Percentiles rank a stretch among this genome's conserved stretches.
phyloP scores from a whole-genome alignment of 1,140 invertebrate species.

The Magallana gigas region DNA sequence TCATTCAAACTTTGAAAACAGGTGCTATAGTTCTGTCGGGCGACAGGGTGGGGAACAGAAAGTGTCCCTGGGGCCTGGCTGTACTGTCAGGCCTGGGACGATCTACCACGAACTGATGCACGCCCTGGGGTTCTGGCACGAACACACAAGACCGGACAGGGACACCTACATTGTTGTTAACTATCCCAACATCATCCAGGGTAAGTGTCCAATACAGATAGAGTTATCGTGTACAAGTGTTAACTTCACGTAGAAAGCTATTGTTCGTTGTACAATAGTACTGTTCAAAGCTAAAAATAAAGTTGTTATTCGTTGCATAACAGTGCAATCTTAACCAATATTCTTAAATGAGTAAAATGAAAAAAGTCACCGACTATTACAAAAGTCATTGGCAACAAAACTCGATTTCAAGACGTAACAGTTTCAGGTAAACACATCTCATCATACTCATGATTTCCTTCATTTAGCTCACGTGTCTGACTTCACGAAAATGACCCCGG shows the following conservation, averaged over 20 bases:
- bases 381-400: no score
- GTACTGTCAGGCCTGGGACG: slow-evolving; percentile 40
- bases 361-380: no score
- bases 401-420: no score
- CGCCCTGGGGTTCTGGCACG: slow-evolving; percentile 72
- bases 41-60: slow-evolving; percentile 29
- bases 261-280: no score
- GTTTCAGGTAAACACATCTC: no score
- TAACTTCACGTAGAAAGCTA: no score
- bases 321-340: no score
- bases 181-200: slow-evolving; percentile 63
- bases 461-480: slow-evolving; percentile 5
- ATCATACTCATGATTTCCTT: background rate
- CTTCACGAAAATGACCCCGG: background rate
- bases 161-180: slow-evolving; percentile 68
- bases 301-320: no score
- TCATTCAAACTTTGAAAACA: background rate
- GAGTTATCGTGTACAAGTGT: no score
- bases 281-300: no score
- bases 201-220: background rate
- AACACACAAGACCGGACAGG: slow-evolving; percentile 74
- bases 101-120: slow-evolving; percentile 65
- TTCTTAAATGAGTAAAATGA: no score
- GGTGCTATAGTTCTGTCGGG: slow-evolving; percentile 39
- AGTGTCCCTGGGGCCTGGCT: slow-evolving; percentile 5